phyloP scores from a whole-genome alignment of 2,888 invertebrate species.

The Coelopa pilipes region DNA sequence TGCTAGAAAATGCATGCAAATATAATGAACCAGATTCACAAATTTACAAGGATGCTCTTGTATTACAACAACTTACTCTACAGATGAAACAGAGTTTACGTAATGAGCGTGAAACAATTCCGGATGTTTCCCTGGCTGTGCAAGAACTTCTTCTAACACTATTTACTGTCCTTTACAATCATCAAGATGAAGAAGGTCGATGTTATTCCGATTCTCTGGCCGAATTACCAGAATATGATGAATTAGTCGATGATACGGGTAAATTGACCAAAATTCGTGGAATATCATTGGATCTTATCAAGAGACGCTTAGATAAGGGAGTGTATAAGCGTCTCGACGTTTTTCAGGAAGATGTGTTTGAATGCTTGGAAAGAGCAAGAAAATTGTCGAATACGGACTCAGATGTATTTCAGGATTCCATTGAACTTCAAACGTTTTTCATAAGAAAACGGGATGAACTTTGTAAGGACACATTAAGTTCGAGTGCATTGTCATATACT shows the following conservation, averaged over 20 bases:
- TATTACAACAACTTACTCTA: constrained; percentile 89
- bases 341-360: constrained; percentile 97
- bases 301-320: constrained; percentile 89
- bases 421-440: constrained; percentile 92
- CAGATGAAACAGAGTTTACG: constrained; percentile 91
- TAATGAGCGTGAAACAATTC: constrained; percentile 77
- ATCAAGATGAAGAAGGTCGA: constrained; percentile 95
- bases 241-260: constrained; percentile 70
- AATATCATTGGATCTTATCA: constrained; percentile 91
- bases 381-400: constrained; percentile 91
- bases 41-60: constrained; percentile 95
- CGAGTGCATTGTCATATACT: constrained; percentile 87
- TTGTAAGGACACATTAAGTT: constrained; percentile 83
- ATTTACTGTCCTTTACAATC: constrained; percentile 94
- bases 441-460: constrained; percentile 79
- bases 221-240: constrained; percentile 90
- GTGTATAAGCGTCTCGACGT: constrained; percentile 92
- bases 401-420: constrained; percentile 94
- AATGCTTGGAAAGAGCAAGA: constrained; percentile 90
- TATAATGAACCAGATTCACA: constrained; percentile 98
- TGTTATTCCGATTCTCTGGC: constrained; percentile 97
- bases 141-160: constrained; percentile 91
- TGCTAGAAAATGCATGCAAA: constrained; percentile 97
- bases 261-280: constrained; percentile 75
- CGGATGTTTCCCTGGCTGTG: constrained; percentile 88